phyloP scores from a whole-genome alignment of 2,113 vertebrate species.

The Loxodonta africana region DNA sequence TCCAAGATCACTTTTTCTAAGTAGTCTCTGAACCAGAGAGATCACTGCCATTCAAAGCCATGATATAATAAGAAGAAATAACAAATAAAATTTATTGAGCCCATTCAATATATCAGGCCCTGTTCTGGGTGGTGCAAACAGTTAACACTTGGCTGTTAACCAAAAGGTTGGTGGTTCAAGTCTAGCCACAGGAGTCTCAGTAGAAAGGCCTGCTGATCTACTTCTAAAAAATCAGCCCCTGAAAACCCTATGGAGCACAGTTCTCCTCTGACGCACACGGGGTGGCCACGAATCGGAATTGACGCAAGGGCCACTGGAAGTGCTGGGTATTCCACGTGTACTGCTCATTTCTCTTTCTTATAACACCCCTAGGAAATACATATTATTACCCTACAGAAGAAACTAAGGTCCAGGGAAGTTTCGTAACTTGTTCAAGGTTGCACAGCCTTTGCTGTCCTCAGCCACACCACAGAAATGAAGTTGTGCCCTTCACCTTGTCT shows the following conservation, averaged over 20 bases:
- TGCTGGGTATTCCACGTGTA: not conserved
- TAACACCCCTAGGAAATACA: not conserved
- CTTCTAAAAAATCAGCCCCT: not conserved
- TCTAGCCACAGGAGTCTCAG: not conserved
- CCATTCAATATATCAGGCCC: not conserved
- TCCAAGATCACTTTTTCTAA: slow-evolving; percentile 17
- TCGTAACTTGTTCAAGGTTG: not conserved
- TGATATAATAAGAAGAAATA: not conserved
- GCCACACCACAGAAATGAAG: not conserved
- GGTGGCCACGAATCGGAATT: too few relatives aligned
- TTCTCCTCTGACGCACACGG: not conserved
- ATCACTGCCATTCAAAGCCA: not conserved
- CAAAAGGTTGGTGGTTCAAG: not conserved
- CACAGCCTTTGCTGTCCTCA: not conserved
- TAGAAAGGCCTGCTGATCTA: not conserved
- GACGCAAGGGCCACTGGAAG: not conserved
- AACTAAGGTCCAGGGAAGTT: not conserved
- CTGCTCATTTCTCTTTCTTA: not conserved
- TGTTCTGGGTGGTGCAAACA: not conserved
- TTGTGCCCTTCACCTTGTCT: accelerated
- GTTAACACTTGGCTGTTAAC: not conserved
- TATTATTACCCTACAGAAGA: not conserved
- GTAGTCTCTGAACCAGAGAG: not conserved
- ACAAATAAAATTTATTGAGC: not conserved
- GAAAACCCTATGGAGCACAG: not conserved